A percentile compares a stretch with the other conserved stretches of the same genome.
phyloP scores from a whole-genome alignment of 2,113 vertebrate genomes.

The Heliornis fulica region DNA sequence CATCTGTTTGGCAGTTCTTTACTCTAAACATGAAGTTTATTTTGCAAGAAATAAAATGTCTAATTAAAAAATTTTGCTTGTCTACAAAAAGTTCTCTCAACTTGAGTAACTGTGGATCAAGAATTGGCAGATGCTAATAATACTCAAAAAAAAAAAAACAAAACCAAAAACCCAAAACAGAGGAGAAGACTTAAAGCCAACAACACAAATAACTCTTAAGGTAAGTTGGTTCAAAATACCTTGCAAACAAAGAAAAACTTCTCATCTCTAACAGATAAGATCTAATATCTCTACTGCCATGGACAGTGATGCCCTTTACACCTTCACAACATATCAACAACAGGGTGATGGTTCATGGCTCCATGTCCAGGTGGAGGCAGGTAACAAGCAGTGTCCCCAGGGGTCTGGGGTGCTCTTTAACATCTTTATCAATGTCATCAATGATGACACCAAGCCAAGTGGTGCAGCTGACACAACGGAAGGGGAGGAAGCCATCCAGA shows the following conservation, averaged over 20 bases:
- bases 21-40: background rate
- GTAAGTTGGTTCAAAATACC: background rate
- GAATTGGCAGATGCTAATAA: background rate
- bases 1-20: background rate
- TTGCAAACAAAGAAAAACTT: background rate
- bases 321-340: no score
- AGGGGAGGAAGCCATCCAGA: no score
- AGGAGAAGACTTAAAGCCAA: background rate
- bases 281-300: background rate
- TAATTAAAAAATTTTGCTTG: background rate
- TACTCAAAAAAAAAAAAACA: background rate
- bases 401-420: no score
- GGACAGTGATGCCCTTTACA: background rate
- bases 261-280: background rate
- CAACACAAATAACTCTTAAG: background rate
- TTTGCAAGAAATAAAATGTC: background rate
- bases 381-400: no score
- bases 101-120: background rate
- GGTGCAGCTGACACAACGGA: no score
- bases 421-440: no score
- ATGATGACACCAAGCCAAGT: no score
- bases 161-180: no score
- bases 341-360: no score
- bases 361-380: no score
- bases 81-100: background rate